These are phyloP conservation scores for Anoplopoma fimbria DNA, from an alignment of 2,113 vertebrate genomes.

Conservation along the genomic window DNA sequence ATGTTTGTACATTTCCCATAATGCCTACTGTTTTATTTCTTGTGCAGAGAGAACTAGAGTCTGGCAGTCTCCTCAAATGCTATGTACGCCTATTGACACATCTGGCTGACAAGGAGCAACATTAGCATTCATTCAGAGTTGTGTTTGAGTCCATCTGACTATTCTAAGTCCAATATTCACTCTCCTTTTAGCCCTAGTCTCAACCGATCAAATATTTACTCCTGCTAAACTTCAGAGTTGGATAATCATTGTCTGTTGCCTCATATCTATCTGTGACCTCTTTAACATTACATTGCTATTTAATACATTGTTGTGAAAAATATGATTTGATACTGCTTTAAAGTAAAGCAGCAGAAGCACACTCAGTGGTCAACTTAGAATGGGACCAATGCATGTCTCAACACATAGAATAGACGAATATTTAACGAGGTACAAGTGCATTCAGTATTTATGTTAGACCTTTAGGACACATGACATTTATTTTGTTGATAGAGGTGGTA, in stretches of 20 bases:
- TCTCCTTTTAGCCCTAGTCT: neutral
- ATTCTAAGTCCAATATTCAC: neutral
- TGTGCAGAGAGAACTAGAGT: slow-evolving; percentile 32
- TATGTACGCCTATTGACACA: neutral
- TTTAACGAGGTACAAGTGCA: neutral
- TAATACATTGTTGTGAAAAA: neutral
- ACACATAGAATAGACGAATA: neutral
- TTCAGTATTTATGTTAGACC: neutral
- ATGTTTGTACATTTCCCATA: neutral
- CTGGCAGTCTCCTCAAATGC: slow-evolving; percentile 31
- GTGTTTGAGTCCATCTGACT: neutral
- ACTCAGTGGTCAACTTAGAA: neutral
- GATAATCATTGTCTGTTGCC: neutral
- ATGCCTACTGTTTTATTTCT: slow-evolving; percentile 10
- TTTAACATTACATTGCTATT: neutral
- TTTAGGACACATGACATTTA: slow-evolving; percentile 3
- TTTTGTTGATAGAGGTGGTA: neutral
- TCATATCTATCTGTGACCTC: neutral
- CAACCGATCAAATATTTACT: neutral
- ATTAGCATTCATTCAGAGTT: neutral
- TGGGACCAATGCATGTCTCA: neutral
- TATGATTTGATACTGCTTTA: neutral
- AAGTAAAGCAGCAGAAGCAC: neutral
- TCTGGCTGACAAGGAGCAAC: neutral
- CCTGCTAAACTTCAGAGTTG: neutral